These are phyloP conservation scores for Threskiornis aethiopicus DNA, from an alignment of 2,797 vertebrate genomes.

Conservation along the genomic window DNA sequence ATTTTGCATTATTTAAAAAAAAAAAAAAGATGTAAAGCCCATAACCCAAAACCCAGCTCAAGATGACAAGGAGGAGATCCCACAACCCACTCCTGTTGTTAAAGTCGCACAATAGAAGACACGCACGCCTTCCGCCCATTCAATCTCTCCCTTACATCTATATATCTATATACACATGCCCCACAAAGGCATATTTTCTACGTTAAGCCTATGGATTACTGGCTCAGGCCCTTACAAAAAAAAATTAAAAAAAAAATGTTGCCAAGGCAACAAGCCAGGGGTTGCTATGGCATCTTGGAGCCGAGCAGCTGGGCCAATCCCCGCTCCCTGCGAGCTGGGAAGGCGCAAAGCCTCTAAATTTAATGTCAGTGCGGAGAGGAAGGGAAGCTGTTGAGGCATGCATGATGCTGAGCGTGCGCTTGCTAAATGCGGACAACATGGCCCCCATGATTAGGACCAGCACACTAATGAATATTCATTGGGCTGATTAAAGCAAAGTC, in stretches of 20 bases:
- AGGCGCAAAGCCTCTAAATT: conserved; percentile 84
- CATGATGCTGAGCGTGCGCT: conserved; percentile 73
- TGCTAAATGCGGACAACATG: conserved; percentile 71
- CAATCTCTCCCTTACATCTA: conserved; percentile 54
- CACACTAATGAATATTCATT: conserved; percentile 82
- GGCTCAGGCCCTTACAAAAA: conserved; percentile 82
- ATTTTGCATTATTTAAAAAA: neutral
- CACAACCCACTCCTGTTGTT: neutral
- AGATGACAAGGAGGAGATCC: neutral
- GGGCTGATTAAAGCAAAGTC: conserved; percentile 79
- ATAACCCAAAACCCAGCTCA: neutral
- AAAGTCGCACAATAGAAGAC: neutral
- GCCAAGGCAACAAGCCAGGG: conserved; percentile 94
- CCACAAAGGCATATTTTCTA: conserved; percentile 58
- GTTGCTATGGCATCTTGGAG: conserved; percentile 98
- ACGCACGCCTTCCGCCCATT: conserved; percentile 49
- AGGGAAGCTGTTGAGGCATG: conserved; percentile 83
- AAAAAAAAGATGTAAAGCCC: neutral
- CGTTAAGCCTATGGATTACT: conserved; percentile 86
- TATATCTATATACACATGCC: conserved; percentile 12
- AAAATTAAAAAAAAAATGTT: conserved; percentile 74
- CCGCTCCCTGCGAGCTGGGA: conserved; percentile 86
- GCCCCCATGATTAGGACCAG: conserved; percentile 76
- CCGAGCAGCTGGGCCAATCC: conserved; percentile 95
- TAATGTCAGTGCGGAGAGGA: conserved; percentile 85